Evolutionary conservation across 2,113 vertebrate genomes (phyloP), one percentile per base, ranked within the genome.

Genomic region (Paedocypris sp.): DNA sequence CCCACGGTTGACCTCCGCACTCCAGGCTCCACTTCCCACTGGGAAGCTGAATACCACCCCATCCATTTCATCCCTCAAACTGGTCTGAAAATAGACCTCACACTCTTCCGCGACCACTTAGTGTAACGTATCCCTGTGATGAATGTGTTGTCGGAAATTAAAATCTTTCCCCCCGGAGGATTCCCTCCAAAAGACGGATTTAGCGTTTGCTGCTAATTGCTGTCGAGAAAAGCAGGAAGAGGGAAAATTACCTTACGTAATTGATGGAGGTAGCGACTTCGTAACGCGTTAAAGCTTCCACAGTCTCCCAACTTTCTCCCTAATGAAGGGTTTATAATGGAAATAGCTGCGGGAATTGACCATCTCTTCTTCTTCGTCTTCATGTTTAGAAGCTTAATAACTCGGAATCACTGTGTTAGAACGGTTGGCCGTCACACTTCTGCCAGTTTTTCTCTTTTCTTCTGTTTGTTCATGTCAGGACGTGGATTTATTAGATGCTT

Each of bases 21-120:
- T 32, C 26, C 33, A 36, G 32, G 11, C 42, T 57, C 16, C 6
- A 47, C 43, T 41, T 13, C 29, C 28, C 22, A 20, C 56, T 45
- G 25, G 22, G 9, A 60, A 45, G 33, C 58, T 12, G 9, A 50
- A 67, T 41, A 32, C 29, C 20, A 18, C 2, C 39, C 54, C 5
- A 67, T 78, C 56, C 72, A 54, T 82, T 67, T 71, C 36, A 33
- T 57, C 64, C 20, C 46, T 60, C 38, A 71, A 56, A 18, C 64
- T 60, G 31, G 70, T 52, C 23, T 77, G 57, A 66, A 81, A 80
- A 81, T 79, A 80, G 18, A 52, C 15, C 22, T 20, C 28, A 25
- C 51, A 47, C 41, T 16, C 39, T 48, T 31, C 50, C 29, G 36
- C 10, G 16, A 9, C 35, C 4, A n/a, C 53, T 48, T 16, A 33